phyloP scores from a whole-genome alignment of 1,140 invertebrate genomes.

The Brachionus rotundiformis region DNA sequence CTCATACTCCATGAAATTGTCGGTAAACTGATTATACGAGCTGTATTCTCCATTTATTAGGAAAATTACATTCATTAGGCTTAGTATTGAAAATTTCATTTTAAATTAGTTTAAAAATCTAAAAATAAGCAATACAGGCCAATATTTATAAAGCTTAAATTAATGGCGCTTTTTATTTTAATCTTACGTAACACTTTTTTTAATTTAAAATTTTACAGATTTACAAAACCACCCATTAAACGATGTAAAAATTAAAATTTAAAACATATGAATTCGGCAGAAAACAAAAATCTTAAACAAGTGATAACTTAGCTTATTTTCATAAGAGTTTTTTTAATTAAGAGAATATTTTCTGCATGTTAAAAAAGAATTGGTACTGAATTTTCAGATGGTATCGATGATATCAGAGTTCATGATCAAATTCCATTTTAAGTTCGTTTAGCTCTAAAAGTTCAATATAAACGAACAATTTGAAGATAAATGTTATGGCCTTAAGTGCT shows the following conservation, averaged over 20 bases:
- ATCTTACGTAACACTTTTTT: not conserved
- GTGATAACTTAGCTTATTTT: not conserved
- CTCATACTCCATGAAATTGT: not conserved
- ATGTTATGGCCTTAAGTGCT: not conserved
- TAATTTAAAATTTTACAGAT: not conserved
- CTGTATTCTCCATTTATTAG: conserved; percentile 2
- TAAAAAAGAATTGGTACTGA: not conserved
- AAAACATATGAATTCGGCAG: not conserved
- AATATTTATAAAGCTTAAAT: not conserved
- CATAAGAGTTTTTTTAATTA: too few relatives aligned
- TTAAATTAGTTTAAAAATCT: not conserved
- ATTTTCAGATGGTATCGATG: not conserved
- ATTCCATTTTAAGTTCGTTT: not conserved
- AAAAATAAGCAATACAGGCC: not conserved
- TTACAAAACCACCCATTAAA: not conserved
- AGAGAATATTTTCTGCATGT: not conserved
- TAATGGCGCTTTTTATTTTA: not conserved
- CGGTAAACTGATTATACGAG: not conserved
- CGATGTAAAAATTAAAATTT: not conserved
- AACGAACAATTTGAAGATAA: not conserved
- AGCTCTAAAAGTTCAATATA: not conserved
- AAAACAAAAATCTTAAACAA: not conserved
- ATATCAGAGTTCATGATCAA: not conserved
- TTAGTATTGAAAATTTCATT: not conserved
- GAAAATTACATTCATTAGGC: not conserved